phyloP scores from a whole-genome alignment of 2,113 vertebrate genomes.

The Perca flavescens region DNA sequence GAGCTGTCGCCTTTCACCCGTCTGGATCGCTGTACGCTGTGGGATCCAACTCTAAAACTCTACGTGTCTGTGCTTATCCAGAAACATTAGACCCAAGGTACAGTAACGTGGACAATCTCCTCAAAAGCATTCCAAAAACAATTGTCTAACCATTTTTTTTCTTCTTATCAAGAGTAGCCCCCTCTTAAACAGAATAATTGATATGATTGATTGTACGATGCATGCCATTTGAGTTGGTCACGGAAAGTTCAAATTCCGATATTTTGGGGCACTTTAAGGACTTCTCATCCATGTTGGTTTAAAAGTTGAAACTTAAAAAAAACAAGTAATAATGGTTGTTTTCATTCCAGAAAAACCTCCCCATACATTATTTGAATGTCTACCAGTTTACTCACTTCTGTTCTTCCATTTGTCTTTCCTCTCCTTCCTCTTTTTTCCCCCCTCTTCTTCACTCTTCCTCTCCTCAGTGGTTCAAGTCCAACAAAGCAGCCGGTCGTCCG shows the following conservation, averaged over 20 bases:
- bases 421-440: neutral
- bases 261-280: too few relatives aligned
- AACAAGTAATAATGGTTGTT: too few relatives aligned
- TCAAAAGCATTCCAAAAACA: neutral
- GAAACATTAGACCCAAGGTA: conserved; percentile 90
- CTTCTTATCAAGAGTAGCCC: neutral
- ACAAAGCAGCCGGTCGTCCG: conserved; percentile 90
- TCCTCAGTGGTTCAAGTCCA: conserved; percentile 82
- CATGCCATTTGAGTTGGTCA: too few relatives aligned
- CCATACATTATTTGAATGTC: neutral
- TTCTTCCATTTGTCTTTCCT: neutral
- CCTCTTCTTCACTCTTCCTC: neutral
- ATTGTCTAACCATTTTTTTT: neutral
- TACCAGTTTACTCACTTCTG: neutral
- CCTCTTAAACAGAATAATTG: too few relatives aligned
- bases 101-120: conserved; percentile 52
- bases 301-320: neutral
- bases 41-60: conserved; percentile 97
- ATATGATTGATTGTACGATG: neutral
- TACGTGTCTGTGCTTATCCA: conserved; percentile 96
- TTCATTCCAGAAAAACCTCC: too few relatives aligned
- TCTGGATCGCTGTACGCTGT: conserved; percentile 93
- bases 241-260: too few relatives aligned
- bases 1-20: conserved; percentile 97
- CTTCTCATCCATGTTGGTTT: neutral